A percentile compares a stretch with the other conserved stretches of the same genome.
Evolutionary conservation across 2,888 invertebrate species (phyloP).

Genomic region (Volucella inflata): DNA sequence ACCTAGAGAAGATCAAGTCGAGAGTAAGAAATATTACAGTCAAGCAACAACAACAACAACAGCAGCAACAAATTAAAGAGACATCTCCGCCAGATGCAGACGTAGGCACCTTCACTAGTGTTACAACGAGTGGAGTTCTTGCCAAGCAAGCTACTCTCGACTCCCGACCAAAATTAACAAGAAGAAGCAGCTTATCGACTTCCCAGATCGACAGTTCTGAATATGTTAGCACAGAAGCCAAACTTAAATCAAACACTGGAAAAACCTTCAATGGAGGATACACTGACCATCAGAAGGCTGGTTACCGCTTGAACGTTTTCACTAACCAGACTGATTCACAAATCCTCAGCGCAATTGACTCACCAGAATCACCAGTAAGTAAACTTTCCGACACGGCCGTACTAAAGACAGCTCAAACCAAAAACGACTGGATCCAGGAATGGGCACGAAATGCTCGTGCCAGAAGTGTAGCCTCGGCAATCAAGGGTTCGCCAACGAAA

Average conservation of each 20-base stretch:
- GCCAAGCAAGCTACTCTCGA: slow-evolving; percentile 85
- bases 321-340: slow-evolving; percentile 79
- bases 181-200: slow-evolving; percentile 88
- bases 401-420: slow-evolving; percentile 82
- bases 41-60: slow-evolving; percentile 83
- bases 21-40: slow-evolving; percentile 85
- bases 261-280: slow-evolving; percentile 79
- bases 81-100: slow-evolving; percentile 83
- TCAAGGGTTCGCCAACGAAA: slow-evolving; percentile 60
- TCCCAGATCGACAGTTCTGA: slow-evolving; percentile 89
- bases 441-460: slow-evolving; percentile 87
- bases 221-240: slow-evolving; percentile 84
- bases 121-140: slow-evolving; percentile 89
- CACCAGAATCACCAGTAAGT: slow-evolving; percentile 50
- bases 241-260: slow-evolving; percentile 79
- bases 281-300: slow-evolving; percentile 83
- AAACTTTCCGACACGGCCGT: slow-evolving; percentile 80
- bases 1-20: slow-evolving; percentile 87
- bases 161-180: slow-evolving; percentile 81
- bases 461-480: slow-evolving; percentile 80
- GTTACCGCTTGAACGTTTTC: slow-evolving; percentile 83
- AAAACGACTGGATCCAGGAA: slow-evolving; percentile 86
- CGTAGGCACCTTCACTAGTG: slow-evolving; percentile 88
- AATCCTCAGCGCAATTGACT: slow-evolving; percentile 64
- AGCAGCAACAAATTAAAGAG: slow-evolving; percentile 75